Evolutionary conservation across 1,140 invertebrate genomes (phyloP), one percentile per base, ranked within the genome.

Genomic region (Belonocnema kinseyi): DNA sequence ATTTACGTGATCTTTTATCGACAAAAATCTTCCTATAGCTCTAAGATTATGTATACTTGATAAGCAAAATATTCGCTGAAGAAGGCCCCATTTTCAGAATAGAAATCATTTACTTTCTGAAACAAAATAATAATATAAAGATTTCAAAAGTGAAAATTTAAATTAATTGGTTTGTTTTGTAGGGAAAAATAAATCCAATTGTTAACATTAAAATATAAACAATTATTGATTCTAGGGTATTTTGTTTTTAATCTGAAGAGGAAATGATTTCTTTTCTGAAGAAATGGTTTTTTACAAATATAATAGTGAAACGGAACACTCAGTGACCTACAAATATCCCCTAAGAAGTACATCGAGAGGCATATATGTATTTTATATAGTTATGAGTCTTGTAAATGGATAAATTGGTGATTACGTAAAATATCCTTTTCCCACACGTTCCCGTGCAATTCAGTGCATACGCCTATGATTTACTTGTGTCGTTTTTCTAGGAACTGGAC

Each of bases 311-410:
- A 66, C 26, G 33, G 33, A 66, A 46, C 61, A 40, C 33, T 66
- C 61, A 33, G n/a, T 66, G 14, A 40, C 26, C 61, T 66, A 46
- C 11, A 46, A 46, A 46, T 46, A 66, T 26, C 61, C 40, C 33
- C 33, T 66, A 66, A 66, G 61, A 66, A 66, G 40, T 40, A 66
- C 61, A 66, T 66, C 40, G 61, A 66, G 61, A 66, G 61, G 26
- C 33, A 14, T 66, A n/a, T 16, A 61, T 13, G 58, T 66, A 66
- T 66, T 17, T 56, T 61, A 66, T 66, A 66, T 33, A 40, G 33
- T 66, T 46, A 46, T 66, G n/a, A 66, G 61, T 66, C 61, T 66
- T 66, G 26, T 66, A 46, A 66, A 40, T 66, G 26, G 61, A 66
- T 40, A 66, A 40, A 40, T 33, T 54, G 16, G 17, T 54, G 53